These are phyloP conservation scores for Etheostoma cragini DNA, from an alignment of 2,113 vertebrate genomes.

Conservation along the genomic window DNA sequence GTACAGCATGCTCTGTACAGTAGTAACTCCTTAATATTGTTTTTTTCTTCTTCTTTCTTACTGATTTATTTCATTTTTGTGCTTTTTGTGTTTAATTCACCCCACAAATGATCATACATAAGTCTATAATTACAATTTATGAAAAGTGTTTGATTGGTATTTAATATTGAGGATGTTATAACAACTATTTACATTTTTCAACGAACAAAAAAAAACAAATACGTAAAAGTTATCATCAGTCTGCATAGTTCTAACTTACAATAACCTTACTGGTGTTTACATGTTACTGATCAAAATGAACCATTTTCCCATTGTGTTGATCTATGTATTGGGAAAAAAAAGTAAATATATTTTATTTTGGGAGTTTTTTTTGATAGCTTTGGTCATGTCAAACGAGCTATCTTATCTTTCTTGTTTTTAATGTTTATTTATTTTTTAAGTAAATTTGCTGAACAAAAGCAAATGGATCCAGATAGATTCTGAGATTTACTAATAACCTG, in stretches of 20 bases:
- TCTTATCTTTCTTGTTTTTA: slow-evolving; percentile 21
- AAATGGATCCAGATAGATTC: slow-evolving; percentile 8
- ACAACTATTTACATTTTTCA: slow-evolving; percentile 30
- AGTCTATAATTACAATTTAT: slow-evolving; percentile 36
- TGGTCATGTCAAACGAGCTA: slow-evolving; percentile 20
- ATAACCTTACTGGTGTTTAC: slow-evolving; percentile 42
- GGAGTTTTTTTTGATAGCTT: slow-evolving; percentile 1
- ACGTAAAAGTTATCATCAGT: slow-evolving; percentile 21
- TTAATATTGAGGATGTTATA: slow-evolving; percentile 29
- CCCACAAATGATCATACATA: slow-evolving; percentile 17
- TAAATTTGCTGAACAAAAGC: neutral
- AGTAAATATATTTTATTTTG: slow-evolving; percentile 19
- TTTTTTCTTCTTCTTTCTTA: slow-evolving; percentile 24
- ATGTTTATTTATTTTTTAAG: slow-evolving; percentile 21
- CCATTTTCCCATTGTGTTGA: slow-evolving; percentile 22
- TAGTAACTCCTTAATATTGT: slow-evolving; percentile 33
- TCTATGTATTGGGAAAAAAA: slow-evolving; percentile 14
- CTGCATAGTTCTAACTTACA: slow-evolving; percentile 12
- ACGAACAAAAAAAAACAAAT: neutral
- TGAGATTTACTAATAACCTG: slow-evolving; percentile 5
- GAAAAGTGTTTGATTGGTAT: slow-evolving; percentile 12
- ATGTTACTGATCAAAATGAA: slow-evolving; percentile 24
- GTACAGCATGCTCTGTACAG: slow-evolving; percentile 64
- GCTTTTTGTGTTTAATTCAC: slow-evolving; percentile 14
- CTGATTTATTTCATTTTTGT: slow-evolving; percentile 14